Evolutionary conservation across 2,797 vertebrate species (phyloP).

Genomic region (Xenopus petersii): DNA sequence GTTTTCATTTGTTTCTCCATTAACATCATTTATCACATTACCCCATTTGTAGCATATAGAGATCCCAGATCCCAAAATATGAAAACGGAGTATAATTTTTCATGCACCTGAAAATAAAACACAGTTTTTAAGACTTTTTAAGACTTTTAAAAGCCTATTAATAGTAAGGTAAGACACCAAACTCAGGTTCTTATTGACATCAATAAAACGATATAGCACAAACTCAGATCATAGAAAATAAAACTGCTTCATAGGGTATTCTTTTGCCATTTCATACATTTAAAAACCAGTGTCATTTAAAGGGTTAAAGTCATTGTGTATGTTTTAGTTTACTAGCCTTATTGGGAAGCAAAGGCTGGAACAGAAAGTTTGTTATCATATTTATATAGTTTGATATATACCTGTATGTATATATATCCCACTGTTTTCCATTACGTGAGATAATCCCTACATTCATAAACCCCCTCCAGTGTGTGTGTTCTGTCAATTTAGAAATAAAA

Average conservation of each 20-base stretch:
- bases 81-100: too few relatives aligned
- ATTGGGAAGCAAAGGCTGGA: background rate
- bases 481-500: background rate
- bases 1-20: too few relatives aligned
- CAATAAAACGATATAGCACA: too few relatives aligned
- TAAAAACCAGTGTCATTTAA: background rate
- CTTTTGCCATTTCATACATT: background rate
- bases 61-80: too few relatives aligned
- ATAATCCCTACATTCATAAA: constrained; percentile 2
- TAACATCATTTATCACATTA: too few relatives aligned
- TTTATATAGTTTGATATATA: background rate
- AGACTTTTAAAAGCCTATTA: too few relatives aligned
- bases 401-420: background rate
- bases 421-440: constrained; percentile 11
- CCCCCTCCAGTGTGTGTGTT: background rate
- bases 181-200: too few relatives aligned
- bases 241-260: background rate
- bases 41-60: too few relatives aligned
- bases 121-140: too few relatives aligned
- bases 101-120: too few relatives aligned
- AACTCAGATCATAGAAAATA: background rate
- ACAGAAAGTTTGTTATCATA: background rate
- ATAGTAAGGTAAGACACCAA: too few relatives aligned
- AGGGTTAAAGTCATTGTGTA: background rate
- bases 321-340: background rate